Conservation (phyloP, 2,113 vertebrate genomes). For the Colinus virginianus region DNA sequence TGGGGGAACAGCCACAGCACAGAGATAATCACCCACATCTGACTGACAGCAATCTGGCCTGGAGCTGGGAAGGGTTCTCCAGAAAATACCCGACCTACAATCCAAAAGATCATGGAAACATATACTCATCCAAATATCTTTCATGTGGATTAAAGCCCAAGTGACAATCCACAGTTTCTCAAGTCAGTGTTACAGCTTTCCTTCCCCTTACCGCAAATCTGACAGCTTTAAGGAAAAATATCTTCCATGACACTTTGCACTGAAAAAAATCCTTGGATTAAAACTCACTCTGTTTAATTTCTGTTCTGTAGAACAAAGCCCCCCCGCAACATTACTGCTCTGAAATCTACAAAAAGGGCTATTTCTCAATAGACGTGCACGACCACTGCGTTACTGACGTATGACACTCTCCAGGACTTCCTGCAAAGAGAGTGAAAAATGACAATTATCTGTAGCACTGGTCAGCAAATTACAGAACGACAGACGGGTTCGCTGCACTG, state of each 20-base stretch:
- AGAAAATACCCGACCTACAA: neutral
- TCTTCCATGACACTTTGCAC: neutral
- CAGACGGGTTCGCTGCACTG: neutral
- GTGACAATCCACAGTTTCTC: neutral
- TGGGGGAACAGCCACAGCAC: fast-evolving
- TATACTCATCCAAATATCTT: neutral
- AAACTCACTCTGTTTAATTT: neutral
- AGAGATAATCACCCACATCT: neutral
- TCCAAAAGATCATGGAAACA: neutral
- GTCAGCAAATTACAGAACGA: neutral
- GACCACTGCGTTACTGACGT: neutral
- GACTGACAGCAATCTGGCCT: neutral
- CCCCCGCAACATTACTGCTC: fast-evolving
- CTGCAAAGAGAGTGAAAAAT: neutral
- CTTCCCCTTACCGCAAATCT: neutral
- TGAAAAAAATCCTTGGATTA: neutral
- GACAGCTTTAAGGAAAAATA: neutral
- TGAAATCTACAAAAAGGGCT: neutral
- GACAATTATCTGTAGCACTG: neutral
- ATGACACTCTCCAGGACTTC: neutral
- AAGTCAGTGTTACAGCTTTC: neutral
- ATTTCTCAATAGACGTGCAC: neutral
- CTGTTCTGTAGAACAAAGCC: neutral
- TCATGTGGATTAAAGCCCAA: neutral
- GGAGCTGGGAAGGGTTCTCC: neutral